Conservation (phyloP, 2,797 vertebrate species). For the Naso thynnoides region DNA sequence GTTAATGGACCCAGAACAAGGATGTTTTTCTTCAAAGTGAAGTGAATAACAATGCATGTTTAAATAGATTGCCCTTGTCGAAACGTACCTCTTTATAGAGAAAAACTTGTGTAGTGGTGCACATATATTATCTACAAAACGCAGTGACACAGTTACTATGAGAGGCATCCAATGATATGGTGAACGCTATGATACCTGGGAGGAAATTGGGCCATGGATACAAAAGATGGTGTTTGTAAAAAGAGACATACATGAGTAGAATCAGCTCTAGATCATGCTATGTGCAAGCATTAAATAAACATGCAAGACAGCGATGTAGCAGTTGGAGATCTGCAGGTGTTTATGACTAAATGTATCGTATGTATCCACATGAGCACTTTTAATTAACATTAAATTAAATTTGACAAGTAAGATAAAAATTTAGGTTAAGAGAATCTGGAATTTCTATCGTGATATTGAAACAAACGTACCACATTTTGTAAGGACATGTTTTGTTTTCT, state of each 20-base stretch:
- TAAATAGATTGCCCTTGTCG: conserved; percentile 5
- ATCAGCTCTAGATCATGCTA: background rate
- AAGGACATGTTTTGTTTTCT: background rate
- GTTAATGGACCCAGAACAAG: conserved; percentile 49
- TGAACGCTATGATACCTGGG: background rate
- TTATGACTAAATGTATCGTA: background rate
- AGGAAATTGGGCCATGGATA: background rate
- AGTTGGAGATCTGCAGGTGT: background rate
- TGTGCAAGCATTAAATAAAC: background rate
- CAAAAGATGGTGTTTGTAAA: background rate
- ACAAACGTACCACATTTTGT: background rate
- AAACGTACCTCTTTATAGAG: background rate
- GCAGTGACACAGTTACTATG: background rate
- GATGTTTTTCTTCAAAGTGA: background rate
- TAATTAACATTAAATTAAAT: background rate
- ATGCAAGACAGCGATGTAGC: background rate
- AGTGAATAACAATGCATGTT: background rate
- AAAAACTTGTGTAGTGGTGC: background rate
- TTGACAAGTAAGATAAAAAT: background rate
- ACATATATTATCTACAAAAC: background rate
- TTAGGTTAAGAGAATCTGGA: too few relatives aligned
- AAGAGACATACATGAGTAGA: background rate
- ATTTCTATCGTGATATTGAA: background rate
- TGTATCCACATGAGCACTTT: background rate
- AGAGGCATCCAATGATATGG: background rate